Evolutionary conservation across 1,140 invertebrate species (phyloP).

Genomic region (Hestina assimilis): DNA sequence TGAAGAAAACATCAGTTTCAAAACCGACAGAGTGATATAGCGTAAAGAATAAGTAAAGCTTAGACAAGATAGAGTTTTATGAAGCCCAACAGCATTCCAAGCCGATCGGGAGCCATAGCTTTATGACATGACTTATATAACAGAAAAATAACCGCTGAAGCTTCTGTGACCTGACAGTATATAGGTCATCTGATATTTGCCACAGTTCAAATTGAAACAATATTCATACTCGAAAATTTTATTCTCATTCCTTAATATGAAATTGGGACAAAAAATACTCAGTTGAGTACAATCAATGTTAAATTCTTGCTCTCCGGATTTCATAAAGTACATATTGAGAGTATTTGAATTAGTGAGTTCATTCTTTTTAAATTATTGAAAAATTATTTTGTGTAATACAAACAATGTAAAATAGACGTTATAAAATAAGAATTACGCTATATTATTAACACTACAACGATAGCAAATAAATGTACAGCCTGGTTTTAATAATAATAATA

Average conservation of each 20-base stretch:
- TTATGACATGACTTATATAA: slow-evolving; percentile 26
- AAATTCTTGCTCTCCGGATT: too few species aligned
- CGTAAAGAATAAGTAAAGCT: background rate
- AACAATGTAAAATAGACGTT: too few species aligned
- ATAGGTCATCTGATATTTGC: slow-evolving; percentile 25
- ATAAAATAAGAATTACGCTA: too few species aligned
- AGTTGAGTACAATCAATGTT: background rate
- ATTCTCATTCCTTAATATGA: slow-evolving; percentile 13
- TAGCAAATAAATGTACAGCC: too few species aligned
- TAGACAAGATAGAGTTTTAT: background rate
- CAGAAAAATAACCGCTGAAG: slow-evolving; percentile 19
- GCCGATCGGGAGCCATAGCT: slow-evolving; percentile 11
- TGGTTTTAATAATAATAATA: too few species aligned
- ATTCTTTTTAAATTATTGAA: too few species aligned
- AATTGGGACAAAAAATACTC: background rate
- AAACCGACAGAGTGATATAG: background rate
- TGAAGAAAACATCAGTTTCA: background rate
- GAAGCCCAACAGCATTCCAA: background rate
- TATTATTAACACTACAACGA: too few species aligned
- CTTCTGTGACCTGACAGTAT: slow-evolving; percentile 12
- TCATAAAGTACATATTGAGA: too few species aligned
- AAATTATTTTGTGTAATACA: too few species aligned
- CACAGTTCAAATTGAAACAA: slow-evolving; percentile 17
- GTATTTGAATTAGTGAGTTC: too few species aligned
- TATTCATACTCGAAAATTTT: slow-evolving; percentile 21